phyloP scores from a whole-genome alignment of 2,888 invertebrate species.

The Agelastica alni region DNA sequence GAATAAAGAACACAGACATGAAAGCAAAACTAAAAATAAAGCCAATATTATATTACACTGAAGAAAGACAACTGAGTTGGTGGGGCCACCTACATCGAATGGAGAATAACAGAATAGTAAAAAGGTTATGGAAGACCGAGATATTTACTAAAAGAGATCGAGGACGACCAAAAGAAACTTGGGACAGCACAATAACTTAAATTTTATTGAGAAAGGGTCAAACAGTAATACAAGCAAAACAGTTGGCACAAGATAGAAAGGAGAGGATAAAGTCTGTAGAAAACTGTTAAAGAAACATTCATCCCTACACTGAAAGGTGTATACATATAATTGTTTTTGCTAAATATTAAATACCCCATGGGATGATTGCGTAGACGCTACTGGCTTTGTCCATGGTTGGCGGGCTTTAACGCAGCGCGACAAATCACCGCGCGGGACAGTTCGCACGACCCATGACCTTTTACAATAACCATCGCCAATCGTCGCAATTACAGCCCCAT shows the following conservation, averaged over 20 bases:
- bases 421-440: conserved; percentile 56
- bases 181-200: not conserved
- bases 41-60: not conserved
- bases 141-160: not conserved
- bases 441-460: conserved; percentile 56
- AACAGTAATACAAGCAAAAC: too few relatives aligned
- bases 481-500: conserved; percentile 50
- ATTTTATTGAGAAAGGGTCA: too few relatives aligned
- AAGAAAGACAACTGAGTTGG: conserved; percentile 9
- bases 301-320: too few relatives aligned
- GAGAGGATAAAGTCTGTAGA: too few relatives aligned
- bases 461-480: conserved; percentile 55
- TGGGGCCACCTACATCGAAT: conserved; percentile 8
- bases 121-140: conserved; percentile 4
- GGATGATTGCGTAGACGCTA: too few relatives aligned
- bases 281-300: too few relatives aligned
- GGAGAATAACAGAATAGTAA: not conserved
- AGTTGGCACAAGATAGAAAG: too few relatives aligned
- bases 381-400: conserved; percentile 23
- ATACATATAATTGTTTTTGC: too few relatives aligned
- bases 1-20: too few relatives aligned
- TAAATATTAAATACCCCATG: too few relatives aligned
- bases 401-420: conserved; percentile 47
- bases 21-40: not conserved
- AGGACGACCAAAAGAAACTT: not conserved